These are phyloP conservation scores for Andrena bucephala DNA, from an alignment of 2,888 invertebrate species.

Conservation along the genomic window DNA sequence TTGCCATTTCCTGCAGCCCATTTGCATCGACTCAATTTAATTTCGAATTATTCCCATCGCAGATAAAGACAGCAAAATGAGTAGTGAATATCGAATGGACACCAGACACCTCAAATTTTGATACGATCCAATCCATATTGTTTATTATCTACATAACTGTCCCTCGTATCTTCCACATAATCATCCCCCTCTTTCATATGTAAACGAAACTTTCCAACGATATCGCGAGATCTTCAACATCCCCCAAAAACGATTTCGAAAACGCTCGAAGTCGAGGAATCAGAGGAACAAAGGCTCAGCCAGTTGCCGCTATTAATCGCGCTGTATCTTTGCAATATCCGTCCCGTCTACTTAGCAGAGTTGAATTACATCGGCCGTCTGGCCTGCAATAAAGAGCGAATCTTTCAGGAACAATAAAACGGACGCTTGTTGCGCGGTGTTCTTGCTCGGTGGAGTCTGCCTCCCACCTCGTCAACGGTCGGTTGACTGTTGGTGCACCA, in stretches of 20 bases:
- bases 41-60: not conserved
- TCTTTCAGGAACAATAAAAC: slow-evolving; percentile 63
- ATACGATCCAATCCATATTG: too few species aligned
- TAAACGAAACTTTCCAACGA: too few species aligned
- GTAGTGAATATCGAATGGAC: too few species aligned
- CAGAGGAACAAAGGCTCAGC: not conserved
- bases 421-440: slow-evolving; percentile 71
- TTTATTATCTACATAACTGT: too few species aligned
- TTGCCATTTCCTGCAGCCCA: not conserved
- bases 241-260: too few species aligned
- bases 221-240: too few species aligned
- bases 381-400: slow-evolving; percentile 41
- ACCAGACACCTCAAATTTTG: too few species aligned
- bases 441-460: slow-evolving; percentile 48
- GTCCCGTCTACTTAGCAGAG: slow-evolving; percentile 34
- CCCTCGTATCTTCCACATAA: too few species aligned
- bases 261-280: not conserved
- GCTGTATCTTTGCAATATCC: slow-evolving; percentile 13
- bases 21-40: not conserved
- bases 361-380: slow-evolving; percentile 10
- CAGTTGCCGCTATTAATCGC: slow-evolving; percentile 14
- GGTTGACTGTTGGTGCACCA: slow-evolving; percentile 36
- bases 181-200: too few species aligned
- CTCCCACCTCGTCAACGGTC: slow-evolving; percentile 35
- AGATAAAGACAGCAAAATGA: not conserved